Conservation (phyloP, 2,888 invertebrate genomes). For the Euzetes globulus region DNA sequence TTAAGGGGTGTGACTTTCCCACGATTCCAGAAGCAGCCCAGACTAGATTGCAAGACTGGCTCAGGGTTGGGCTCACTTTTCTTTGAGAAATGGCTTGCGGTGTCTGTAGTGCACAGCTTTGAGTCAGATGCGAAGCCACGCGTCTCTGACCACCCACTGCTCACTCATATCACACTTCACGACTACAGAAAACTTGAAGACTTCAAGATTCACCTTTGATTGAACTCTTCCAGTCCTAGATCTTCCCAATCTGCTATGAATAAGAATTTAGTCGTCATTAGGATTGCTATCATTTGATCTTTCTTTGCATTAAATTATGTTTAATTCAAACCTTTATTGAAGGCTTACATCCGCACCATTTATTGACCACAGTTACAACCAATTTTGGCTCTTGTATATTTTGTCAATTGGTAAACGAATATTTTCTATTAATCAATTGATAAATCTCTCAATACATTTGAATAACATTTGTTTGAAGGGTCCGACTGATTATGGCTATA, state of each 20-base stretch:
- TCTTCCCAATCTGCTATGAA: neutral
- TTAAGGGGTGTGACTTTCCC: conserved; percentile 26
- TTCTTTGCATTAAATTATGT: too few species aligned
- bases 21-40: neutral
- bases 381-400: too few species aligned
- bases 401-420: neutral
- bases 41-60: neutral
- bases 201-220: neutral
- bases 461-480: neutral
- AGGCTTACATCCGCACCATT: too few species aligned
- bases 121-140: conserved; percentile 12
- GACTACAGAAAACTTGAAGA: neutral
- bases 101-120: conserved; percentile 10
- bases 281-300: too few species aligned
- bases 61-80: conserved; percentile 15
- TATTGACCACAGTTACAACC: too few species aligned
- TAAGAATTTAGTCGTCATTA: too few species aligned
- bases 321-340: too few species aligned
- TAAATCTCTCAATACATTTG: neutral
- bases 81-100: conserved; percentile 13
- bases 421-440: neutral
- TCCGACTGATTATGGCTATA: neutral
- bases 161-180: neutral
- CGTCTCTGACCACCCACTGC: conserved; percentile 26
- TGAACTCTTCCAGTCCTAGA: neutral